Evolutionary conservation across 2,888 invertebrate genomes (phyloP).

Genomic region (Aethes cnicana): DNA sequence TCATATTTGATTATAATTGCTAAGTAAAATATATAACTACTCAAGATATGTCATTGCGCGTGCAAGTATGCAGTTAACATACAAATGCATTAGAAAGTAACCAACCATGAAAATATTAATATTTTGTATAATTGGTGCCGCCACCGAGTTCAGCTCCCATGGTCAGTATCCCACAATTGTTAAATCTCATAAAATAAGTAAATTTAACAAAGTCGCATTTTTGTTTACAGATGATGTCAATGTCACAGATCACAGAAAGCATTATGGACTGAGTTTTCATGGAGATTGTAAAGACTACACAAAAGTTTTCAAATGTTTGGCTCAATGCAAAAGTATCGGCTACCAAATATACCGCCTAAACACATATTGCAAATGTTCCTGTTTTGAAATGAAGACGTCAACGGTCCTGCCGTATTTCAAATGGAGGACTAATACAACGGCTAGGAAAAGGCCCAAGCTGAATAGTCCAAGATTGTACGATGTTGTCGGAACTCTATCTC

Average conservation of each 20-base stretch:
- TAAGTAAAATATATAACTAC: too few relatives aligned
- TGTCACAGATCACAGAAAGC: slow-evolving; percentile 47
- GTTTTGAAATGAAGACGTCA: slow-evolving; percentile 58
- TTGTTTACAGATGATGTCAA: slow-evolving; percentile 43
- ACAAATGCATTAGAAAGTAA: too few relatives aligned
- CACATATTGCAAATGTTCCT: slow-evolving; percentile 56
- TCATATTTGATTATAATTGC: too few relatives aligned
- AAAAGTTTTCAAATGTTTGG: slow-evolving; percentile 63
- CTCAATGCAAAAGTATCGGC: slow-evolving; percentile 61
- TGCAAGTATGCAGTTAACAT: too few relatives aligned
- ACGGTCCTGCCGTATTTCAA: slow-evolving; percentile 58
- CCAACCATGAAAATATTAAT: too few relatives aligned
- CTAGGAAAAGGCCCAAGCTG: slow-evolving; percentile 46
- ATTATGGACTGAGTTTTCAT: slow-evolving; percentile 60
- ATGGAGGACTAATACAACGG: slow-evolving; percentile 63
- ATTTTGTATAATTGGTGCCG: too few relatives aligned
- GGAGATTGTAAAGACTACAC: slow-evolving; percentile 49
- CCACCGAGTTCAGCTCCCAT: too few relatives aligned
- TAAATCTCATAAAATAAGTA: too few relatives aligned
- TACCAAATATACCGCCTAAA: slow-evolving; percentile 58
- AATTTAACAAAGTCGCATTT: background rate
- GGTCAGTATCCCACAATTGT: too few relatives aligned
- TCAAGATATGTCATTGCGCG: too few relatives aligned
- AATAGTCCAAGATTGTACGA: slow-evolving; percentile 55
- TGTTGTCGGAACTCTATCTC: slow-evolving; percentile 56